Evolutionary conservation across 2,797 vertebrate species (phyloP), one percentile per base, ranked within the genome.

Genomic region (Yasuhikotakia modesta): DNA sequence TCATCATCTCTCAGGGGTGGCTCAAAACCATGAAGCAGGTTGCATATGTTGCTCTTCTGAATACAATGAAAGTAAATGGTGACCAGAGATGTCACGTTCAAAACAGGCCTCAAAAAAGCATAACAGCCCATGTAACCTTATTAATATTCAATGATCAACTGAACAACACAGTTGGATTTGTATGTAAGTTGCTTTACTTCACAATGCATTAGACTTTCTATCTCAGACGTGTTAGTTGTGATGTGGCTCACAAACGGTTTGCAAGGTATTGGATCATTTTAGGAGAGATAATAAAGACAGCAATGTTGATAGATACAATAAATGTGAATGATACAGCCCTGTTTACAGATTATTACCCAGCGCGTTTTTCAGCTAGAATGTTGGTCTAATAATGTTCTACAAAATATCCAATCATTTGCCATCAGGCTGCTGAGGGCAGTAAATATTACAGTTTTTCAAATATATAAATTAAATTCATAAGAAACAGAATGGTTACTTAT

Each of bases 341-440:
- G 57, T 60, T 60, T 60, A 60, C 57, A 30, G 57, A 60, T 60
- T 60, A 16, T 60, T 60, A 60, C 57, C 57, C 57, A 27, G 22
- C 27, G 57, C 24, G 5, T 60, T 60, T 60, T 27, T n/a, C 7
- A 43, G 39, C 17, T 30, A 60, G 12, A 16, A 1, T 17, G 57
- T 52, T 52, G 17, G 16, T n/a, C 17, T 52, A 17, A 60, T 60
- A 30, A 60, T 13, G 14, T 30, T 60, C 24, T 60, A 60, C 22
- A 30, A 60, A 60, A 60, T 60, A 5, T 16, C 24, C 57, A 30
- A 60, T 60, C 13, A 27, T 60, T 60, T 60, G 57, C 27, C 57
- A 60, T 27, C 57, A 30, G 24, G 12, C 11, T 21, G 22, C 21
- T 57, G 13, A 21, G 19, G 63, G 64, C 43, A 45, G 39, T 45